Percentiles rank a stretch among this genome's conserved stretches.
These are phyloP conservation scores for Eupithecia subfuscata DNA, from an alignment of 2,888 invertebrate species.

Conservation along the genomic window DNA sequence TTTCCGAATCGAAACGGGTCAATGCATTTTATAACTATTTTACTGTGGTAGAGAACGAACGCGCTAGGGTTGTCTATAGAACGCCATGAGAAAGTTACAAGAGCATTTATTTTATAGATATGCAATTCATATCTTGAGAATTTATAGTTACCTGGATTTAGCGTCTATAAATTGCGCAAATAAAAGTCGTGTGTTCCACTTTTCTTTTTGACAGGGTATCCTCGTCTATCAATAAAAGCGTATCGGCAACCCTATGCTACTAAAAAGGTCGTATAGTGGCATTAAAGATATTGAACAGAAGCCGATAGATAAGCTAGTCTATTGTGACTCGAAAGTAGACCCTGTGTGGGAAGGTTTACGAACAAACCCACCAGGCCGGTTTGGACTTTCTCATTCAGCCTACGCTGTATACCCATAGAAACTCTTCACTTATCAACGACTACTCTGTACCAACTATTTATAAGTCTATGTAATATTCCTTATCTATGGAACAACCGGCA, in stretches of 20 bases:
- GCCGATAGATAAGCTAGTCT: constrained; percentile 69
- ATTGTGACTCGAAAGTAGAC: constrained; percentile 83
- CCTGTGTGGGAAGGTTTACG: constrained; percentile 61
- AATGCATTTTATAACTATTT: constrained; percentile 44
- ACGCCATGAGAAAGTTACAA: not conserved
- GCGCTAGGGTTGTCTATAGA: constrained; percentile 35
- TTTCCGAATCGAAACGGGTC: constrained; percentile 45
- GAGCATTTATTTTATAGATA: not conserved
- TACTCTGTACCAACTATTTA: constrained; percentile 19
- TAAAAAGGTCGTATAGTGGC: constrained; percentile 35
- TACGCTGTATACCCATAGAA: constrained; percentile 51
- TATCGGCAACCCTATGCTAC: constrained; percentile 13
- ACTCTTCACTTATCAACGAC: constrained; percentile 20
- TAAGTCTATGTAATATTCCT: constrained; percentile 17
- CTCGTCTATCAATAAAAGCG: not conserved
- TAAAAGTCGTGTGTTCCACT: not conserved
- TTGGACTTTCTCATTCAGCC: constrained; percentile 81
- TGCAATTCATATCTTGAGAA: not conserved
- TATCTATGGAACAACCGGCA: constrained; percentile 49
- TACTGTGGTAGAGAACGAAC: constrained; percentile 42
- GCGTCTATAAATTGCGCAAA: not conserved
- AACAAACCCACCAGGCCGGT: constrained; percentile 68
- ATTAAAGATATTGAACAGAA: constrained; percentile 55
- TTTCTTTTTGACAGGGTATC: not conserved
- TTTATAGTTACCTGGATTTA: not conserved